These are phyloP conservation scores for Eumeta japonica DNA, from an alignment of 1,140 invertebrate genomes.

Conservation along the genomic window DNA sequence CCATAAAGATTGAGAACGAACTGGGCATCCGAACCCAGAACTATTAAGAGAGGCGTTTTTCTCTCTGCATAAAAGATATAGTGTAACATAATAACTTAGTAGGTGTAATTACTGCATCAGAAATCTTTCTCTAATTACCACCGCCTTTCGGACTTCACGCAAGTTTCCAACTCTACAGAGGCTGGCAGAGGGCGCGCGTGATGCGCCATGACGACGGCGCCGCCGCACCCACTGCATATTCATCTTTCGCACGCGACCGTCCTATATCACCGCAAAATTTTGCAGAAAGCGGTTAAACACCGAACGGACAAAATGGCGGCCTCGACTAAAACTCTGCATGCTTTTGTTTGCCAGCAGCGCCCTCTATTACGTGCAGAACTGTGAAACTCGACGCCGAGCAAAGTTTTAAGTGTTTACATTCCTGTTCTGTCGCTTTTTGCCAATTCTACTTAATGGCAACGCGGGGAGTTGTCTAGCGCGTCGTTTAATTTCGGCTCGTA, in stretches of 20 bases:
- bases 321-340: conserved; percentile 26
- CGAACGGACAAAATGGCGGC: conserved; percentile 29
- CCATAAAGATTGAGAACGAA: too few species aligned
- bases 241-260: conserved; percentile 37
- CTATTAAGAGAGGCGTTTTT: too few species aligned
- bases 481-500: conserved; percentile 30
- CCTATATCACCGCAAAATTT: conserved; percentile 27
- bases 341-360: conserved; percentile 38
- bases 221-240: conserved; percentile 30
- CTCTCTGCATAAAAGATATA: too few species aligned
- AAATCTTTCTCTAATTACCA: too few species aligned
- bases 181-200: too few species aligned
- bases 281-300: conserved; percentile 28
- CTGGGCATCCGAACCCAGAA: too few species aligned
- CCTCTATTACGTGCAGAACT: conserved; percentile 27
- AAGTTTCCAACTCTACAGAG: too few species aligned
- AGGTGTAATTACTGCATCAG: too few species aligned
- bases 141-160: too few species aligned
- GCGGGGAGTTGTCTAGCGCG: conserved; percentile 26
- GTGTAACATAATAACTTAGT: too few species aligned
- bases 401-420: conserved; percentile 52
- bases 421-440: conserved; percentile 44
- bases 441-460: conserved; percentile 41
- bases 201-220: not conserved
- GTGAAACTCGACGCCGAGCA: conserved; percentile 25